phyloP scores from a whole-genome alignment of 2,113 vertebrate species.

The Clarias gariepinus region DNA sequence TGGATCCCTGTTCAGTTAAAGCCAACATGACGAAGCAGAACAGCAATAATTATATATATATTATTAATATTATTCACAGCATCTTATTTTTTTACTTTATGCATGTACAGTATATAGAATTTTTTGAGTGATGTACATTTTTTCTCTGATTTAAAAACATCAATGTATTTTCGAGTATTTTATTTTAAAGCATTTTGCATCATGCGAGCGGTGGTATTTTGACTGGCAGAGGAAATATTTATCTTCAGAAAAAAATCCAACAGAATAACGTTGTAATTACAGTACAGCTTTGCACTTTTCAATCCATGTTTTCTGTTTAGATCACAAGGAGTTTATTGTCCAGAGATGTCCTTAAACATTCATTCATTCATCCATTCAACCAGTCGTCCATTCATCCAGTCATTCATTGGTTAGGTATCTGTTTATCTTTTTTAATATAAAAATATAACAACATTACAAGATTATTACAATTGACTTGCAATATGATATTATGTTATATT shows the following conservation, averaged over 20 bases:
- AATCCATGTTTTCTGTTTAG: not conserved
- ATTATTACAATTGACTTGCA: not conserved
- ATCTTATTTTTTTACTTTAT: not conserved
- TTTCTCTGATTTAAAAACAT: not conserved
- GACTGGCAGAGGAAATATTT: not conserved
- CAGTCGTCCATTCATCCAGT: not conserved
- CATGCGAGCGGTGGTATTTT: not conserved
- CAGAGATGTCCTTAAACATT: not conserved
- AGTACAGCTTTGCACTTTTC: not conserved
- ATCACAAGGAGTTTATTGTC: not conserved
- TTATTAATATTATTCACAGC: not conserved
- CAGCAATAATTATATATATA: not conserved
- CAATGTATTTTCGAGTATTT: not conserved
- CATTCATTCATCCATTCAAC: not conserved
- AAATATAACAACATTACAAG: not conserved
- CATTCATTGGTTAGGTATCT: not conserved
- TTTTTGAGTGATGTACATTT: no score
- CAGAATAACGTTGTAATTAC: not conserved
- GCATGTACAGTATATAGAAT: not conserved
- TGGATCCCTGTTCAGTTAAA: not conserved
- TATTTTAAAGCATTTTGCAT: not conserved
- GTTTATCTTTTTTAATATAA: not conserved
- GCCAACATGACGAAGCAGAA: conserved; percentile 20
- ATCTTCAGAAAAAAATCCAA: not conserved
- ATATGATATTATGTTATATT: not conserved